Base-by-base conservation (phyloP, 1,140 invertebrate species). In the Bombus haemorrhoidalis region DNA sequence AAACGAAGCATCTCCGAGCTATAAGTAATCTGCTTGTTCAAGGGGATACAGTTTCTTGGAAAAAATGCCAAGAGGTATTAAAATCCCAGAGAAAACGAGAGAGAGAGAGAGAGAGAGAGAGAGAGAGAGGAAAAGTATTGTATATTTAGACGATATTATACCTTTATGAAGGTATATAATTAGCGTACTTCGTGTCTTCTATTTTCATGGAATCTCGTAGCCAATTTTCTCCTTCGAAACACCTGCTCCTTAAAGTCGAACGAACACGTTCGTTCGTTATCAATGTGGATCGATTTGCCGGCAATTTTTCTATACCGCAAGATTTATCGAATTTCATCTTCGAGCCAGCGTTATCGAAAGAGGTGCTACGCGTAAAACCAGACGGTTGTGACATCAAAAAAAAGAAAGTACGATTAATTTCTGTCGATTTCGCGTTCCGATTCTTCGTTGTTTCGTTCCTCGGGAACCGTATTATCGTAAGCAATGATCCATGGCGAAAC, bases 401-500 rank as follows among this genome's bases (percentile, higher is more conserved):
- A 18, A 32, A 76, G 8, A 53, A 25, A 25, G 32, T 32, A 41
- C 59, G 62, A n/a, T 62, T 9, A n/a, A 64, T 64, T 78, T 18
- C 34, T 28, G 64, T 78, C 37, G 32, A 64, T 53, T 25, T 53
- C 10, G 1, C 6, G 32, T 22, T 28, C n/a, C 39, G n/a, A 15
- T 59, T 37, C 32, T 13, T 12, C 41, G 18, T 69, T 47, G 57
- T 64, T 41, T 62, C 37, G 28, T 37, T 9, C 0, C 10, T 1
- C 3, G n/a, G 32, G 0, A 32, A 37, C 13, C 10, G 34, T 18
- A n/a, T 77, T 28, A n/a, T 79, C 68, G 47, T 53, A n/a, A 25
- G 43, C 64, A 68, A 79, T 68, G 77, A 79, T 43, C 28, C n/a
- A 22, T 34, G 81, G 47, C 18, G 28, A 57, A 73, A 53, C 2